Base-by-base conservation (phyloP, 2,888 invertebrate genomes). In the Lysandra coridon region DNA sequence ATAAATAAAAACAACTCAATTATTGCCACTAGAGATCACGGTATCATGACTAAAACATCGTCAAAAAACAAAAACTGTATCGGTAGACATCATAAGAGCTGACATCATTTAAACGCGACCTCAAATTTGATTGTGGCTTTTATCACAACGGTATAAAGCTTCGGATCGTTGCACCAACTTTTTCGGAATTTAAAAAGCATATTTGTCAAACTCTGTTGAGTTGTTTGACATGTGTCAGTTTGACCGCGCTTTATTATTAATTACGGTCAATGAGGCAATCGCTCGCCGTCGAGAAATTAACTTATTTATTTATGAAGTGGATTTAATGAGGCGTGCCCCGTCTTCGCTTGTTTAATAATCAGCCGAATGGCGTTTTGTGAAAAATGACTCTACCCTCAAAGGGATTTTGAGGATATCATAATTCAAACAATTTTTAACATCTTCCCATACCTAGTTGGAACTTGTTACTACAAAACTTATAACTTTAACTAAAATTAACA, bases 161-260 rank as follows among this genome's bases (percentile, higher is more conserved):
- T 73, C 80, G 79, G 80, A 76, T 81, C 40, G n/a, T 40, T 40
- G 57, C 7, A 12, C 60, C 62, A 33, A 62, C 44, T 30, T 75
- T 62, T 49, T 57, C 14, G 60, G 4, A 60, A 73, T 44, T 75
- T 64, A 79, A 76, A 64, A 79, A 76, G 75, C 69, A 44, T 69
- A 76, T 53, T 64, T 76, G 69, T 73, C 76, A 76, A 4, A 49
- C 33, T 82, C 80, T 81, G 78, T 80, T 86, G 89, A 90, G 89
- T 89, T 85, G 86, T 86, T 84, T 89, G 92, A 93, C 91, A 92
- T 87, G 83, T 90, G 93, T 92, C 92, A 89, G 84, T 84, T 84
- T 85, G 85, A 86, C 84, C 85, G 86, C 85, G 87, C 87, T 88
- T 90, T 90, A 86, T 87, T 89, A 90, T 91, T 91, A 90, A 91